Conservation (phyloP, 2,113 vertebrate genomes). For the Heliornis fulica region DNA sequence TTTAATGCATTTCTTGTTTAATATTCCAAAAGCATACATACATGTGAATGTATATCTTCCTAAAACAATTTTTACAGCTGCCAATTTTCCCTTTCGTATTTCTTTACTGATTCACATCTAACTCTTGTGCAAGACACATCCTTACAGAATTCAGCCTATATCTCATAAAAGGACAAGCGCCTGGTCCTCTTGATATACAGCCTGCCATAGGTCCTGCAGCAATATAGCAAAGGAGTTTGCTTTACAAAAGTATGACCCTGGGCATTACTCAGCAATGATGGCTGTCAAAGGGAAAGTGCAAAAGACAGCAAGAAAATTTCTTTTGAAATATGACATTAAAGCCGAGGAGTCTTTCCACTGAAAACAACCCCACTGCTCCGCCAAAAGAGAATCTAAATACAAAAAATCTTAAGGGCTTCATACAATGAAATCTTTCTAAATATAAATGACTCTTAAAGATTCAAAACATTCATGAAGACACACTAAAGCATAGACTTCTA, state of each 20-base stretch:
- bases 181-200: not conserved
- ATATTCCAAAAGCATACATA: not conserved
- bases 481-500: not conserved
- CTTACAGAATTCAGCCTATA: not conserved
- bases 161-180: not conserved
- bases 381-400: not conserved
- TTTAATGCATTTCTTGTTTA: not conserved
- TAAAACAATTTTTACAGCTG: not conserved
- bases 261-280: constrained; percentile 53
- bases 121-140: not conserved
- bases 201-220: not conserved
- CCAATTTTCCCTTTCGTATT: not conserved
- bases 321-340: not conserved
- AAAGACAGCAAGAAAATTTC: not conserved
- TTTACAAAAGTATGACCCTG: constrained; percentile 24
- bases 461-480: not conserved
- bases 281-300: not conserved
- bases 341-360: not conserved
- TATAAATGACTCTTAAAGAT: not conserved
- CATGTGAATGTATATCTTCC: not conserved
- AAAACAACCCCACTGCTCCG: not conserved
- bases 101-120: not conserved
- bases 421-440: not conserved
- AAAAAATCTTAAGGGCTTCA: not conserved
- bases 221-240: not conserved